Conservation (phyloP, 2,797 vertebrate genomes). For the Nasua narica region DNA sequence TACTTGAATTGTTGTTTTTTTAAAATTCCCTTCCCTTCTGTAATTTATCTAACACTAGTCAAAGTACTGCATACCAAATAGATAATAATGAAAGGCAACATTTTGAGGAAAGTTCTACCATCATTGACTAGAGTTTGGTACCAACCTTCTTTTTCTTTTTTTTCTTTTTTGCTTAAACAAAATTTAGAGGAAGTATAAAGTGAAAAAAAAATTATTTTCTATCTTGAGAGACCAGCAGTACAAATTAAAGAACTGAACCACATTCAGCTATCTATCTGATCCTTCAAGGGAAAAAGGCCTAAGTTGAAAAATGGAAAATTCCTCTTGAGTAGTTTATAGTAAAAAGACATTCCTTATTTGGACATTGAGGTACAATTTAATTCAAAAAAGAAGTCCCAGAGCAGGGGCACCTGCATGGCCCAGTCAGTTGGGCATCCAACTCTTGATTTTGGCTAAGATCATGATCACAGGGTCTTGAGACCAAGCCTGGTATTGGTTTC, state of each 20-base stretch:
- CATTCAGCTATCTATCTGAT: neutral
- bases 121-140: neutral
- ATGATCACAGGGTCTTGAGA: neutral
- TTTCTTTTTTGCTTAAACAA: neutral
- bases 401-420: neutral
- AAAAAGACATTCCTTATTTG: neutral
- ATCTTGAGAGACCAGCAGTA: neutral
- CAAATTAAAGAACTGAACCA: neutral
- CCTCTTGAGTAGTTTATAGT: neutral
- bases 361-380: neutral
- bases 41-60: neutral
- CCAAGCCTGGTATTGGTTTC: neutral
- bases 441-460: neutral
- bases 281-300: neutral
- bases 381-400: neutral
- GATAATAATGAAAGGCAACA: neutral
- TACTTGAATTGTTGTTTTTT: conserved; percentile 30
- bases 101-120: neutral
- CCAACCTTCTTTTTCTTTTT: neutral
- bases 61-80: conserved; percentile 17
- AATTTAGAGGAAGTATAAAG: conserved; percentile 32
- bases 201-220: neutral
- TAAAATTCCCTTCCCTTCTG: conserved; percentile 8
- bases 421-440: neutral
- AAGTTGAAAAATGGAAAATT: neutral